Base-by-base conservation (phyloP, 2,797 vertebrate genomes). In the Pyrrhura leucotis region DNA sequence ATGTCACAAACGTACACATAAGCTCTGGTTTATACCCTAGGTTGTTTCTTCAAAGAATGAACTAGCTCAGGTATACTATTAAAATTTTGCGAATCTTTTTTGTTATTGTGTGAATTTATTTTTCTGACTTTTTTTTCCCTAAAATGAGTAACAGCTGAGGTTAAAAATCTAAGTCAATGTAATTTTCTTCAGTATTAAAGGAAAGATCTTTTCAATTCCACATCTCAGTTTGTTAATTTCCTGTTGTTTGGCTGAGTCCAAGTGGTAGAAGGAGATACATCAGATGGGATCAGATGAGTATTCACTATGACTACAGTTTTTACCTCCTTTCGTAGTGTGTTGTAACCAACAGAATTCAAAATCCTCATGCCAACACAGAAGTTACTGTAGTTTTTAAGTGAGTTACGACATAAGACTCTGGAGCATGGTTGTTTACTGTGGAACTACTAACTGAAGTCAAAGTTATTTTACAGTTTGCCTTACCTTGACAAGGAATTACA, bases 31-130 rank as follows among this genome's bases (percentile, higher is more conserved):
- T 90, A 21, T 87, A 45, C 15, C 14, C 15, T 77, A 85, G 35
- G 11, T 66, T 88, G 29, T 74, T 93, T 87, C 81, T 83, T 82
- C 83, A 87, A 77, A 91, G 66, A 92, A 73, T 47, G 26, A 85
- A 68, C 16, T 77, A 88, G 50, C 25, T 82, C n/a, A 83, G 40
- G n/a, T 71, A 65, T 62, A 82, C n/a, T 89, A 81, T 35, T 68
- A 74, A 84, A 67, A 73, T 80, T 72, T 91, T 78, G 23, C 18
- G 79, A 37, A 45, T 88, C 0, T 35, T 66, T 84, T 79, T 69
- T 4, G 0, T 72, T 79, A 19, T 14, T 81, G 14, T 90, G 7
- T 82, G 47, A 69, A 40, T 79, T 90, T 59, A 28, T 9, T 82
- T 78, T 89, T 81, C 14, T 75, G 35, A 28, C 4, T 25, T 23